Evolutionary conservation across 2,797 vertebrate species (phyloP).

Genomic region (Orestias chungarensis): DNA sequence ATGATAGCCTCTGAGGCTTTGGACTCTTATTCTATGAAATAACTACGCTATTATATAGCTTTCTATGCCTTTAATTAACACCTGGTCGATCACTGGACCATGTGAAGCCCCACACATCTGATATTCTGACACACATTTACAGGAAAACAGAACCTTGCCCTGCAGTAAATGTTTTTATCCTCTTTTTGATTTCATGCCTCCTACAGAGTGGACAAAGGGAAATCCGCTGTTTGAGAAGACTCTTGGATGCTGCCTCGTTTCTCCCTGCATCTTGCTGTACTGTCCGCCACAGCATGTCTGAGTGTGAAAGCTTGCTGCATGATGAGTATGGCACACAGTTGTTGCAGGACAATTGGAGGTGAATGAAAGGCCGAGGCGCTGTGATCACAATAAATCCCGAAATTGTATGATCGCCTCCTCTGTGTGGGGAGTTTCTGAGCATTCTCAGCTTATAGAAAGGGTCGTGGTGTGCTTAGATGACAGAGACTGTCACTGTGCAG

Average conservation of each 20-base stretch:
- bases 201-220: constrained; percentile 57
- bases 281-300: constrained; percentile 29
- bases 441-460: constrained; percentile 9
- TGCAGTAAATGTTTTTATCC: not conserved
- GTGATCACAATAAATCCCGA: constrained; percentile 23
- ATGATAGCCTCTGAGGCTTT: not conserved
- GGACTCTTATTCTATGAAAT: not conserved
- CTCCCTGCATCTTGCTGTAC: constrained; percentile 29
- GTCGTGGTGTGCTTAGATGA: constrained; percentile 13
- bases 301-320: constrained; percentile 47
- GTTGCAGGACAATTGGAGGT: constrained; percentile 21
- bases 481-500: constrained; percentile 42
- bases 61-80: too few species aligned
- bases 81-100: too few species aligned
- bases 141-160: not conserved
- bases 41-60: too few species aligned
- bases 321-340: constrained; percentile 19
- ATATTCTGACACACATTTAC: not conserved
- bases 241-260: constrained; percentile 19
- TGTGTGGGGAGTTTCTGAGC: constrained; percentile 10
- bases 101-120: too few species aligned
- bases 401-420: constrained; percentile 13
- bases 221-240: constrained; percentile 56
- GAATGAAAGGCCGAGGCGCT: constrained; percentile 22
- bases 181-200: constrained; percentile 1